phyloP scores from a whole-genome alignment of 23 tunicate genomes.

The Clavelina lepadiformis region DNA sequence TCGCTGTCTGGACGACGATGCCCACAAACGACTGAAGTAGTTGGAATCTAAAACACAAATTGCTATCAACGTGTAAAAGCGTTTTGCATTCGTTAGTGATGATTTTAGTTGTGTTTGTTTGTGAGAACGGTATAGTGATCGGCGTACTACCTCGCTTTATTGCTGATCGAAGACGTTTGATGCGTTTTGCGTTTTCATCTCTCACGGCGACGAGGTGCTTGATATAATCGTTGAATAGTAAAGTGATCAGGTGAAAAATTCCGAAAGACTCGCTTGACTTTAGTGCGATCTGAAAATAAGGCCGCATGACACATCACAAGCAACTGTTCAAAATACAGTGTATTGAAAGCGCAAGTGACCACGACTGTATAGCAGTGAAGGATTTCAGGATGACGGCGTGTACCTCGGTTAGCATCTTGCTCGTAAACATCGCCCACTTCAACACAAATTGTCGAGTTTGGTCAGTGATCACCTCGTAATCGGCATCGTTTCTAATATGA shows the following conservation, averaged over 20 bases:
- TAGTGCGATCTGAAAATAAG: conserved; percentile 50
- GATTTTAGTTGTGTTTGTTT: too few relatives aligned
- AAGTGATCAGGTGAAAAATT: conserved; percentile 70
- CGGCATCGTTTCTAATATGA: not conserved
- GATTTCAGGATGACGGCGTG: not conserved
- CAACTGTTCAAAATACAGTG: not conserved
- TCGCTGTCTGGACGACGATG: not conserved
- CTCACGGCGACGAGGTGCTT: conserved; percentile 53
- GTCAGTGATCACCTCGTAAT: conserved; percentile 20
- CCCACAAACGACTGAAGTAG: conserved; percentile 8
- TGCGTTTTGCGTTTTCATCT: conserved; percentile 36
- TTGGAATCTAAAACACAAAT: not conserved
- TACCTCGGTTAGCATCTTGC: conserved; percentile 91
- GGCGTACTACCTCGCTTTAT: conserved; percentile 33
- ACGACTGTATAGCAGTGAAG: too few relatives aligned
- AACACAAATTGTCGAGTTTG: conserved; percentile 60
- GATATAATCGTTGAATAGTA: conserved; percentile 87
- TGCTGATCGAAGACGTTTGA: conserved; percentile 11
- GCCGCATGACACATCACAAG: not conserved
- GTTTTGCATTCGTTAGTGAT: too few relatives aligned
- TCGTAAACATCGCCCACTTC: conserved; percentile 84
- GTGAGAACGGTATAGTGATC: too few relatives aligned
- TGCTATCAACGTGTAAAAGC: not conserved
- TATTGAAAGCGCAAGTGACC: too few relatives aligned
- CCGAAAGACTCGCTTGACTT: conserved; percentile 87